Conservation (phyloP, 2,797 vertebrate genomes). For the Alectoris magna region DNA sequence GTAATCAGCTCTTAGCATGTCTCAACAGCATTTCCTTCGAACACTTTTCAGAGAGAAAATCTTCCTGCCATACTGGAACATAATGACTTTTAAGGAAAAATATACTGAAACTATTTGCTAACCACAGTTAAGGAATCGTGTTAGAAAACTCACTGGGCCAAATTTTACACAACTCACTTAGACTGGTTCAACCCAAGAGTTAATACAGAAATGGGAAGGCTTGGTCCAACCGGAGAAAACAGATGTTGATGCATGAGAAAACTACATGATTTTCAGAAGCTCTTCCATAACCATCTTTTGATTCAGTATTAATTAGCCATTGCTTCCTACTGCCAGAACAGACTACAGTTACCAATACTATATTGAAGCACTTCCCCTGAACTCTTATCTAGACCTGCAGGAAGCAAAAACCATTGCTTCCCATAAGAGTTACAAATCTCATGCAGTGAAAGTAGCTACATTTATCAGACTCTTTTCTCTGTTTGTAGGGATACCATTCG, state of each 20-base stretch:
- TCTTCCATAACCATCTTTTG: background rate
- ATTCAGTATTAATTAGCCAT: background rate
- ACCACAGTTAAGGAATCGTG: background rate
- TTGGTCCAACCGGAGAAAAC: background rate
- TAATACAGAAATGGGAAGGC: background rate
- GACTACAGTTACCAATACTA: background rate
- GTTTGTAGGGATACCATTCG: background rate
- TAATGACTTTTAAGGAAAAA: background rate
- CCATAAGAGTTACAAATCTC: background rate
- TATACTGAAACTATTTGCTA: background rate
- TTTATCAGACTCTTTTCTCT: background rate
- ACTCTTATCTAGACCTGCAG: background rate
- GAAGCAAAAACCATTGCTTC: background rate
- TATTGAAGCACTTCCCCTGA: background rate
- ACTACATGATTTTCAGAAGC: background rate
- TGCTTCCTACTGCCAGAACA: background rate
- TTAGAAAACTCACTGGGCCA: background rate
- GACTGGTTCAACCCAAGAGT: background rate
- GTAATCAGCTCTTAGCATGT: background rate
- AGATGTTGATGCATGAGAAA: background rate
- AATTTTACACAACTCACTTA: background rate
- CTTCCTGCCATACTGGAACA: background rate
- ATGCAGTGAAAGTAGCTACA: background rate
- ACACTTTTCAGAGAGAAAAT: background rate
- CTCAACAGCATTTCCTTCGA: background rate